A percentile compares a stretch with the other conserved stretches of the same genome.
These are phyloP conservation scores for Ondatra zibethicus DNA, from an alignment of 2,113 vertebrate genomes.

Conservation along the genomic window DNA sequence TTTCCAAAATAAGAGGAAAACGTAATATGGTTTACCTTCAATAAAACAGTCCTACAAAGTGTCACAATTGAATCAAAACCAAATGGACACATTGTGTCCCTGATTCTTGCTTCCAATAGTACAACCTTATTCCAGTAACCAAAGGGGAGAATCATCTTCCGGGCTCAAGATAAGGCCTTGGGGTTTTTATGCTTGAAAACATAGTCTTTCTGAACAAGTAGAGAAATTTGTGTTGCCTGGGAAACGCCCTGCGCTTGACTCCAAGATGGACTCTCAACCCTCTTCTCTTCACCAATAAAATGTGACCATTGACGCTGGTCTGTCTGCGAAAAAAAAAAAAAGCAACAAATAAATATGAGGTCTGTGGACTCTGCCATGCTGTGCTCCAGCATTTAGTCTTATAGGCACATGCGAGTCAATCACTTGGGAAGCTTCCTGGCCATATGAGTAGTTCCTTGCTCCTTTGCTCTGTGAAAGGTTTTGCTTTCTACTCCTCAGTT, in stretches of 20 bases:
- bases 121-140: background rate
- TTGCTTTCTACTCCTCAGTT: background rate
- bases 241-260: background rate
- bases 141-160: background rate
- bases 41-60: background rate
- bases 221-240: background rate
- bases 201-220: background rate
- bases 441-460: fast-evolving
- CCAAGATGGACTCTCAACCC: background rate
- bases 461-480: background rate
- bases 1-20: background rate
- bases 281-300: background rate
- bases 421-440: background rate
- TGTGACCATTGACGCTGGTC: background rate
- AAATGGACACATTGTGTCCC: background rate
- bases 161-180: background rate
- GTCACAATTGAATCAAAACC: background rate
- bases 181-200: background rate
- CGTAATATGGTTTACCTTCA: background rate
- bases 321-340: background rate
- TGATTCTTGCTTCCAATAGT: background rate
- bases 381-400: background rate
- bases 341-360: background rate
- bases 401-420: background rate
- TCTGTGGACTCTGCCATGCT: background rate